Percentiles rank a stretch among this genome's conserved stretches.
These are phyloP conservation scores for Reticulitermes lucifugus DNA, from an alignment of 2,888 invertebrate genomes.

Conservation along the genomic window DNA sequence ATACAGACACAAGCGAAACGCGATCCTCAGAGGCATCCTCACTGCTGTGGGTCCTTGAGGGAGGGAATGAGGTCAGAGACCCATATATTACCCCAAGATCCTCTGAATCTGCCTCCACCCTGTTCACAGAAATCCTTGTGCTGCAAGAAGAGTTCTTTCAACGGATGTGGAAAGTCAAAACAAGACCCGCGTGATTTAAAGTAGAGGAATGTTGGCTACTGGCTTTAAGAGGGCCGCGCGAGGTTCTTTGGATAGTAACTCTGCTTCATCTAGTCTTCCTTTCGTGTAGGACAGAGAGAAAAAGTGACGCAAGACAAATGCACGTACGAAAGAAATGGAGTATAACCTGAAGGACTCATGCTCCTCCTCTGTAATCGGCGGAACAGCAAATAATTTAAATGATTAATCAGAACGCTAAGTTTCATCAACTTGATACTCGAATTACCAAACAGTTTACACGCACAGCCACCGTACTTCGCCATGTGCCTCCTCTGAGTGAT, in stretches of 20 bases:
- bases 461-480: too few relatives aligned
- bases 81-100: slow-evolving; percentile 21
- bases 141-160: slow-evolving; percentile 19
- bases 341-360: neutral
- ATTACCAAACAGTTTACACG: neutral
- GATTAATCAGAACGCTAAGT: neutral
- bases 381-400: neutral
- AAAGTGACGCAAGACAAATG: slow-evolving; percentile 28
- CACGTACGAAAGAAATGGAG: neutral
- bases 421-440: neutral
- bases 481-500: too few relatives aligned
- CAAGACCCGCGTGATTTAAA: slow-evolving; percentile 29
- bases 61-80: slow-evolving; percentile 14
- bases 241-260: neutral
- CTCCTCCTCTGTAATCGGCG: slow-evolving; percentile 20
- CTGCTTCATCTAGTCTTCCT: slow-evolving; percentile 8
- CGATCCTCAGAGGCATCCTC: neutral
- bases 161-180: slow-evolving; percentile 33
- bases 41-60: neutral
- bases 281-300: slow-evolving; percentile 3
- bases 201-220: slow-evolving; percentile 27
- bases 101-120: neutral
- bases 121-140: neutral
- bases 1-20: neutral
- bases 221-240: slow-evolving; percentile 4